phyloP scores from a whole-genome alignment of 2,888 invertebrate genomes.

The Dioctria rufipes region DNA sequence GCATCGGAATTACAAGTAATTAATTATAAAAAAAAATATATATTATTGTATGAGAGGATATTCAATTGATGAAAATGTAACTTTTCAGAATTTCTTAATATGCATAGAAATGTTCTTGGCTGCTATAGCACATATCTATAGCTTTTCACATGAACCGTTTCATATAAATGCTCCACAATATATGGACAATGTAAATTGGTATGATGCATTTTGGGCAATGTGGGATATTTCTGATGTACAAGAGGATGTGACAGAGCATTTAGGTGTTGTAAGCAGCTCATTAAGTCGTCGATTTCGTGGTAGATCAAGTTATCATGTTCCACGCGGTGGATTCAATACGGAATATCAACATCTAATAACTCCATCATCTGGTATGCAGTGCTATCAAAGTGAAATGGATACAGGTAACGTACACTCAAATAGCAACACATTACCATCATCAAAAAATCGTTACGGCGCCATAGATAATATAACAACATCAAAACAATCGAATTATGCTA shows the following conservation, averaged over 20 bases:
- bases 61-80: too few relatives aligned
- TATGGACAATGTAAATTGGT: conserved; percentile 74
- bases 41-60: not conserved
- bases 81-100: conserved; percentile 83
- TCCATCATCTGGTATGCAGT: conserved; percentile 60
- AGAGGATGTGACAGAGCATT: conserved; percentile 92
- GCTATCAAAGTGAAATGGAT: conserved; percentile 60
- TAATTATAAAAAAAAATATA: not conserved
- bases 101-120: conserved; percentile 99
- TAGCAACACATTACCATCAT: conserved; percentile 60
- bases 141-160: conserved; percentile 94
- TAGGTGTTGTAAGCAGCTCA: conserved; percentile 89
- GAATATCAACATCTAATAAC: conserved; percentile 70
- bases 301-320: conserved; percentile 82
- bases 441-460: conserved; percentile 67
- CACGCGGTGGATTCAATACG: conserved; percentile 79
- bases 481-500: conserved; percentile 56
- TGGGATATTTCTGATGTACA: conserved; percentile 98
- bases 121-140: conserved; percentile 95
- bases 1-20: conserved; percentile 86
- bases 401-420: conserved; percentile 63
- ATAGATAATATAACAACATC: conserved; percentile 63
- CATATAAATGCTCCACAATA: conserved; percentile 75
- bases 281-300: conserved; percentile 84
- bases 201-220: conserved; percentile 90